A percentile compares a stretch with the other conserved stretches of the same genome.
These are phyloP conservation scores for Bombus breviceps DNA, from an alignment of 1,140 invertebrate species.

Conservation along the genomic window DNA sequence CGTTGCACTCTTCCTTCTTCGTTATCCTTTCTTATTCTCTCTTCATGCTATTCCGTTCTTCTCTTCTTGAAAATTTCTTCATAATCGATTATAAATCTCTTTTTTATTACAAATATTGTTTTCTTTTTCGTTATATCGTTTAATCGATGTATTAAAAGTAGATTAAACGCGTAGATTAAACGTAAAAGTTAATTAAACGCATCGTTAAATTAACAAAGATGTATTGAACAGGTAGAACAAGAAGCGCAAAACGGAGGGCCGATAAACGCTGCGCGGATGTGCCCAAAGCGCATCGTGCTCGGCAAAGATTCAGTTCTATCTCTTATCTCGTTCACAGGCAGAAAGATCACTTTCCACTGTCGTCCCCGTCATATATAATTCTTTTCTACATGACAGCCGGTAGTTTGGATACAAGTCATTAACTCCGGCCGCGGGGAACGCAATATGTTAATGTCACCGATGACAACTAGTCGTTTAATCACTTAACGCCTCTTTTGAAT, in stretches of 20 bases:
- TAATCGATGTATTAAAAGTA: rapidly evolving
- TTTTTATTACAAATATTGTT: too few relatives aligned
- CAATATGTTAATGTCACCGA: slow-evolving; percentile 72
- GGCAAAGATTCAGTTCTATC: slow-evolving; percentile 4
- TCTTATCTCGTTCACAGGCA: slow-evolving; percentile 41
- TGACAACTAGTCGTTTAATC: slow-evolving; percentile 72
- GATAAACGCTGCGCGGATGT: too few relatives aligned
- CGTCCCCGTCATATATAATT: slow-evolving; percentile 63
- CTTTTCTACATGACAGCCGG: slow-evolving; percentile 53
- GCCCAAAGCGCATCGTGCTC: not conserved
- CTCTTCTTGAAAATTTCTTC: not conserved
- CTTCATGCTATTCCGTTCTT: not conserved
- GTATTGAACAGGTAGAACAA: not conserved
- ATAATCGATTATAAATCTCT: too few relatives aligned
- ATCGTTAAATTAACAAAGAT: too few relatives aligned
- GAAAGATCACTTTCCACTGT: slow-evolving; percentile 55
- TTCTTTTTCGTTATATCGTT: too few relatives aligned
- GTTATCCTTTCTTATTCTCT: not conserved
- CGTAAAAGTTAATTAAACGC: too few relatives aligned
- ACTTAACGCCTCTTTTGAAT: slow-evolving; percentile 72
- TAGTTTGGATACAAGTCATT: slow-evolving; percentile 70
- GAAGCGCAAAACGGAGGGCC: too few relatives aligned
- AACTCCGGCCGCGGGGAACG: slow-evolving; percentile 59
- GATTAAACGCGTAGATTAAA: too few relatives aligned
- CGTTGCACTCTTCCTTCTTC: not conserved